Evolutionary conservation across 2,113 vertebrate species (phyloP), one percentile per base, ranked within the genome.

Genomic region (Felis chaus): DNA sequence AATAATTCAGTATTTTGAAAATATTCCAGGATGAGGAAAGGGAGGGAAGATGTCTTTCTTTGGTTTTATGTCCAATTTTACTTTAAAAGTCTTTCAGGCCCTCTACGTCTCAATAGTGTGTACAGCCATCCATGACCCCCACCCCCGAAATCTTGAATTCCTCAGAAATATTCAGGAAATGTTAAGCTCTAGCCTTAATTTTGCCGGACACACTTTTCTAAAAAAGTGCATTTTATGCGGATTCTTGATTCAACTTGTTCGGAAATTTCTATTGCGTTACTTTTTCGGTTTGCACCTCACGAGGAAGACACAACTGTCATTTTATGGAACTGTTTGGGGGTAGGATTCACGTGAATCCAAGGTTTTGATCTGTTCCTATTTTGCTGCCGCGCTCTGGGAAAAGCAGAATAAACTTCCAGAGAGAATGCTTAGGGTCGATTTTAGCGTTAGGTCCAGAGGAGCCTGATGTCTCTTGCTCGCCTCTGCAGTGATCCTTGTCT

Each of bases 1-100:
- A 96, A 97, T 88, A 96, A 92, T 92, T 97, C 92, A 88, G 65
- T 94, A n/a, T 53, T 96, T 68, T 97, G 91, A 85, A 95, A 92
- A 36, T 7, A 33, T 71, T 93, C 94, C 97, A 97, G 61, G 1
- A 21, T 68, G 45, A 73, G 55, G 73, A 86, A 91, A 65, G 68
- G 63, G 69, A 92, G 69, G 69, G 45, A 92, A 86, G 23, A 8
- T 80, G 82, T 89, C 85, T 89, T 93, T 63, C 73, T 89, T 85
- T 74, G n/a, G 53, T 66, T 90, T 92, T 76, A 48, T 63, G 55
- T 41, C 71, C 66, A 74, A 74, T 65, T 80, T 63, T n/a, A 63
- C 50, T 89, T 89, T 7, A 66, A 93, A 83, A 93, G 50, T 21
- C 5, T 9, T 81, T 45, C 29, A 29, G 80, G 50, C 63, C 71